Base-by-base conservation (phyloP, 2,888 invertebrate genomes). In the Hemistola chrysoprasaria region DNA sequence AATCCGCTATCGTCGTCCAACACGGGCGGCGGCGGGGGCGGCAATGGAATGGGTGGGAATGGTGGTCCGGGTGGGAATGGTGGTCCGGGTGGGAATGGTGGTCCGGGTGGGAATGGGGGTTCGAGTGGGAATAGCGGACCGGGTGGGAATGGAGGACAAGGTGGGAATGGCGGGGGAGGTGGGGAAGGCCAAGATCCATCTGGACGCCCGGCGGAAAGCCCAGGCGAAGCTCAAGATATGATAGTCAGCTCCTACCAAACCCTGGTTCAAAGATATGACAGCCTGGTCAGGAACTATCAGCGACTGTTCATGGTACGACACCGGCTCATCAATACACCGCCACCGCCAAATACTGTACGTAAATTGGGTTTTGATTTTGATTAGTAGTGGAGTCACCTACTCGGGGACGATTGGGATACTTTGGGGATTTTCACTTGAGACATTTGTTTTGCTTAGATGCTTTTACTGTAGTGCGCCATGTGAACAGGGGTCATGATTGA, bases 191-290 rank as follows among this genome's bases (percentile, higher is more conserved):
- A 34, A 40, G 11, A 27, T 5, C 24, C 29, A 0, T 3, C 26
- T 9, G 7, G 25, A 45, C 62, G 79, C 34, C 39, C 70, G 0
- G 67, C 65, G 27, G 81, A 81, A 5, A 70, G 55, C 37, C 56
- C 72, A 6, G 70, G 69, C 11, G 58, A 77, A 1, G 72, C 80
- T 6, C 82, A 82, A 52, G 87, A 87, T 43, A 74, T 85, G 63
- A 87, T 86, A 30, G 85, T 85, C 2, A 81, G 86, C 58, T 88
- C 90, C 3, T 86, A 89, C 56, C 87, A 89, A 52, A 86, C 85
- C 50, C 67, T 90, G 42, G 86, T 90, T 27, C 88, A 89, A 51
- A 73, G 90, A 66, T 90, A 90, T 52, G 88, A 90, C 58, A 89
- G 78, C 53, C 68, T 89, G 40, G 88, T 89, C 45, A 78, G 90